These are phyloP conservation scores for Beaufortia kweichowensis DNA, from an alignment of 2,113 vertebrate species.

Conservation along the genomic window DNA sequence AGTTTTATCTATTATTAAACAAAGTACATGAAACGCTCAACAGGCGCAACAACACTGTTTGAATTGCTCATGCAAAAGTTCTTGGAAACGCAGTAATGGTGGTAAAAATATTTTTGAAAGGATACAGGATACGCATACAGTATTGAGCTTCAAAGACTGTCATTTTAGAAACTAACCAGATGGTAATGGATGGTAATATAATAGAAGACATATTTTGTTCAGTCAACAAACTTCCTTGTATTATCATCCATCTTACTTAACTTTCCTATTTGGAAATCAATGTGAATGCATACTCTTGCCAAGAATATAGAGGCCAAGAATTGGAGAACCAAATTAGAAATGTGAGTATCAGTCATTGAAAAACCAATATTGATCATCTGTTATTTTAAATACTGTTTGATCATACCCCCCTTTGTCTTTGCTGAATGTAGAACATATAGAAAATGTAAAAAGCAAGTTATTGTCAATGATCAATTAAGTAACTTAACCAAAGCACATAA, in stretches of 20 bases:
- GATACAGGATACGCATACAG: not conserved
- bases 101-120: not conserved
- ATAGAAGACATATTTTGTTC: not conserved
- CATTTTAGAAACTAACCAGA: not conserved
- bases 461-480: not conserved
- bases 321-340: not conserved
- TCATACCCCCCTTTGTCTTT: not conserved
- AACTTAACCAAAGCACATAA: slow-evolving; percentile 4
- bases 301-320: not conserved
- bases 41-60: not conserved
- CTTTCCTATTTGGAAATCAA: not conserved
- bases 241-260: slow-evolving; percentile 3
- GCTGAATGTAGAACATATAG: not conserved
- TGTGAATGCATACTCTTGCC: not conserved
- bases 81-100: not conserved
- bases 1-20: slow-evolving; percentile 17
- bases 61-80: slow-evolving; percentile 20
- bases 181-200: not conserved
- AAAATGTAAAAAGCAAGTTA: not conserved
- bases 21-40: not conserved
- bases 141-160: not conserved
- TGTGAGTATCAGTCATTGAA: too few relatives aligned
- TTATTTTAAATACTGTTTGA: not conserved
- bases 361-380: not conserved
- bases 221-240: not conserved